Base-by-base conservation (phyloP, 2,888 invertebrate genomes). In the Diarsia brunnea region DNA sequence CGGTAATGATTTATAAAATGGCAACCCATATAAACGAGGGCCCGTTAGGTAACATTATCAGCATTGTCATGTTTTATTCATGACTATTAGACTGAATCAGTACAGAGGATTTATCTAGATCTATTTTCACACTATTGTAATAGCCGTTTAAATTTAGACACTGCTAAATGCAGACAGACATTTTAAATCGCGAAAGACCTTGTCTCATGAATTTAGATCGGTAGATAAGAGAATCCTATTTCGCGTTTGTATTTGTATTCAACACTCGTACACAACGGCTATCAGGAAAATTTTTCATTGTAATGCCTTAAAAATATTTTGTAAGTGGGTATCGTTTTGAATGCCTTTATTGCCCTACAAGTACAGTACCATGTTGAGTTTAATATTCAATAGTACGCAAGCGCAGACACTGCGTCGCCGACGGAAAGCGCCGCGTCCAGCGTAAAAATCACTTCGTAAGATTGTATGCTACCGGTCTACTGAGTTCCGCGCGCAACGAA, bases 401-500 rank as follows among this genome's bases (percentile, higher is more conserved):
- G 53, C 67, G 66, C 70, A 85, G 88, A 88, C 78, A 76, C 66
- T 73, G 85, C 87, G 89, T 87, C 89, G 88, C 88, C 85, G 68
- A 71, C 55, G 53, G 27, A 81, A 64, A 68, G 87, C 82, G 86
- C 69, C 84, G 80, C 76, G 86, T 83, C 78, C 78, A 75, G 80
- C 69, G 75, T 81, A 87, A 87, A 87, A 88, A 90, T 85, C 81
- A 87, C 86, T 84, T 84, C 51, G 82, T 77, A n/a, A 69, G 65
- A 83, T 85, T 45, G 83, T 79, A 38, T 70, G 69, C 84, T 79
- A 79, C 79, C 45, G 60, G 79, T 75, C 88, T 88, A 93, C 89
- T 84, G 85, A 93, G 95, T 96, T 95, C 93, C 88, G 83, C 88
- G 69, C 55, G 31, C 12, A 55, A 31, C 75, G 58, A 82, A 91